Percentiles rank a stretch among this genome's conserved stretches.
Conservation (phyloP, 2,113 vertebrate species). For the Amazona guildingii region DNA sequence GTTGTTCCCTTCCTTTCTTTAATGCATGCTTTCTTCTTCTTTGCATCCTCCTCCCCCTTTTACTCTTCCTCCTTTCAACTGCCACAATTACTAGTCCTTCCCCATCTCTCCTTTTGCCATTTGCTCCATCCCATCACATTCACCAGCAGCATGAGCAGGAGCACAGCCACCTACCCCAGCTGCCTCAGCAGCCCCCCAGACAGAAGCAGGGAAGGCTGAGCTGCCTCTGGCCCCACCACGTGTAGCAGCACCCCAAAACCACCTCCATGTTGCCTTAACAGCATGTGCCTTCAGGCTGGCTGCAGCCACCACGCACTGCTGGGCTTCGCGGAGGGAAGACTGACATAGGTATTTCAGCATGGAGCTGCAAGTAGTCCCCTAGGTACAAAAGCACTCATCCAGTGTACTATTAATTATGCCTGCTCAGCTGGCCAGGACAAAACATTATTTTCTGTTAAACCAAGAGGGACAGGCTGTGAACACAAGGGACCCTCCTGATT, state of each 20-base stretch:
- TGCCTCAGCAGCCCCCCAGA: background rate
- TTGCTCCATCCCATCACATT: background rate
- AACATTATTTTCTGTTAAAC: slow-evolving; percentile 46
- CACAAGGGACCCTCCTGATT: background rate
- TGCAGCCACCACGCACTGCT: fast-evolving
- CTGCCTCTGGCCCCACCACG: background rate
- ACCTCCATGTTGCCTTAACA: background rate
- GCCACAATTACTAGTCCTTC: background rate
- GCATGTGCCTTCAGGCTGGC: background rate
- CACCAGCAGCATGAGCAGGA: background rate
- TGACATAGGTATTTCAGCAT: background rate
- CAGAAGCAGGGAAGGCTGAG: background rate
- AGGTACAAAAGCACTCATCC: slow-evolving; percentile 27
- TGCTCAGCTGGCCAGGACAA: slow-evolving; percentile 44
- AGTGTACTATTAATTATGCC: background rate
- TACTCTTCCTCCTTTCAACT: background rate
- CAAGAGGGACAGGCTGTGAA: slow-evolving; percentile 1
- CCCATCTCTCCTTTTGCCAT: background rate
- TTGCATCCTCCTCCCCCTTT: background rate
- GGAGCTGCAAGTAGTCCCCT: background rate
- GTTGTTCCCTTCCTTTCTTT: background rate
- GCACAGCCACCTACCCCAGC: fast-evolving
- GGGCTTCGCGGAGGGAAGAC: background rate
- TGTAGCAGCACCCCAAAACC: background rate
- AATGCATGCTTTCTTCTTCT: background rate